These are phyloP conservation scores for Pterois miles DNA, from an alignment of 2,797 vertebrate species.

Conservation along the genomic window DNA sequence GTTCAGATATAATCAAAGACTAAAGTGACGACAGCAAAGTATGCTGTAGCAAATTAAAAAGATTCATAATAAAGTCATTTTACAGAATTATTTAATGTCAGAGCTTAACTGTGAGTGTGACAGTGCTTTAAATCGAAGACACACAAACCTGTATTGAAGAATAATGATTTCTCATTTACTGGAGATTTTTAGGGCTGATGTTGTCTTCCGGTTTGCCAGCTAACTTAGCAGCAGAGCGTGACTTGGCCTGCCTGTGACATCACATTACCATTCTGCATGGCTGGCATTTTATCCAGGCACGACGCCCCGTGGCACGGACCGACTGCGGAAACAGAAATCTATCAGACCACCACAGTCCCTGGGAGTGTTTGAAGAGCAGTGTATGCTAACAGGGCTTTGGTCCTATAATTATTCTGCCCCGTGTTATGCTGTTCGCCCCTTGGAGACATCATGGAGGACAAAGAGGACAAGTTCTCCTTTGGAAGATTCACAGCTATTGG, in stretches of 20 bases:
- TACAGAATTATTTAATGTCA: neutral
- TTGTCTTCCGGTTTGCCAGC: conserved; percentile 34
- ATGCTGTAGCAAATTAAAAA: neutral
- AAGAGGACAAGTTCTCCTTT: neutral
- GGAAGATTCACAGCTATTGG: neutral
- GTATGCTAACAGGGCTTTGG: neutral
- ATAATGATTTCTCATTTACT: neutral
- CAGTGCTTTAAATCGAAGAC: neutral
- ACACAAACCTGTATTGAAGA: neutral
- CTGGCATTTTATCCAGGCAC: conserved; percentile 42
- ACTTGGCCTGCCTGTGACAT: conserved; percentile 52
- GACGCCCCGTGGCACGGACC: conserved; percentile 11
- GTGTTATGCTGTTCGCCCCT: neutral
- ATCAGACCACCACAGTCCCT: conserved; percentile 5
- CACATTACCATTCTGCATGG: conserved; percentile 67
- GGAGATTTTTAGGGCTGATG: neutral
- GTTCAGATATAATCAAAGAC: neutral
- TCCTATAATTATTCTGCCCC: neutral
- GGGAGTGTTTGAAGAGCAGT: conserved; percentile 1
- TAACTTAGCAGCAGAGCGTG: conserved; percentile 34
- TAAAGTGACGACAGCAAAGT: neutral
- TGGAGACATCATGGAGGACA: neutral
- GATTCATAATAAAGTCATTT: neutral
- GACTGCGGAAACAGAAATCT: conserved; percentile 17
- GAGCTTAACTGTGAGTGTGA: neutral